Evolutionary conservation across 2,888 invertebrate genomes (phyloP).

Genomic region (Synergus umbraculus): DNA sequence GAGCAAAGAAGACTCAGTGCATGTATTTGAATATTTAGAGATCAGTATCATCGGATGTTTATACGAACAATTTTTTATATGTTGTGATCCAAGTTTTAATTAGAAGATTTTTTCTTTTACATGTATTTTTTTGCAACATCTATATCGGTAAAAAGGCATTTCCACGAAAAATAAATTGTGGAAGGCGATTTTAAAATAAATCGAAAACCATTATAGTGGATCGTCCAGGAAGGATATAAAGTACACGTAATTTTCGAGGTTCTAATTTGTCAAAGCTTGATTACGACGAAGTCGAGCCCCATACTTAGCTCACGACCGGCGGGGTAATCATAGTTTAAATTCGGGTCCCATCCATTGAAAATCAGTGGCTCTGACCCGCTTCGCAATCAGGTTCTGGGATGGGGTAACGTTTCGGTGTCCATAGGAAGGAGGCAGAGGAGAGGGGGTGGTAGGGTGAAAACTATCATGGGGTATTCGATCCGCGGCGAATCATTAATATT

Average conservation of each 20-base stretch:
- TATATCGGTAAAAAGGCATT: too few relatives aligned
- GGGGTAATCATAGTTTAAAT: slow-evolving; percentile 77
- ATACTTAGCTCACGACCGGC: slow-evolving; percentile 71
- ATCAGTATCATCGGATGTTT: slow-evolving; percentile 15
- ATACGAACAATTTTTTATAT: not conserved
- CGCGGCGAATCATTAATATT: slow-evolving; percentile 76
- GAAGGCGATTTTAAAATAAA: slow-evolving; percentile 53
- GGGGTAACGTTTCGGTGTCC: slow-evolving; percentile 48
- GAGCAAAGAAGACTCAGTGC: not conserved
- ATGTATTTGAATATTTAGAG: not conserved
- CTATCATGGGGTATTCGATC: slow-evolving; percentile 76
- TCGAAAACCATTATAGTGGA: slow-evolving; percentile 58
- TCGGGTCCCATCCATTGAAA: slow-evolving; percentile 77
- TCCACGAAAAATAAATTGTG: not conserved
- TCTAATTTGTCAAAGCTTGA: slow-evolving; percentile 77
- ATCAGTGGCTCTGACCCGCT: slow-evolving; percentile 75
- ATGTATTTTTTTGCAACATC: too few relatives aligned
- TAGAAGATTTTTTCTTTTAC: not conserved
- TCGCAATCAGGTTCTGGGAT: slow-evolving; percentile 71
- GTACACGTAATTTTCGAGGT: slow-evolving; percentile 72
- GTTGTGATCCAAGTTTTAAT: slow-evolving; percentile 16
- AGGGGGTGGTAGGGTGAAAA: slow-evolving; percentile 59
- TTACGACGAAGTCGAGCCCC: slow-evolving; percentile 73
- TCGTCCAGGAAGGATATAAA: slow-evolving; percentile 50
- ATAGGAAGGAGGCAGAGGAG: slow-evolving; percentile 51